A percentile compares a stretch with the other conserved stretches of the same genome.
These are phyloP conservation scores for Platerodrilus igneus DNA, from an alignment of 2,888 invertebrate species.

Conservation along the genomic window DNA sequence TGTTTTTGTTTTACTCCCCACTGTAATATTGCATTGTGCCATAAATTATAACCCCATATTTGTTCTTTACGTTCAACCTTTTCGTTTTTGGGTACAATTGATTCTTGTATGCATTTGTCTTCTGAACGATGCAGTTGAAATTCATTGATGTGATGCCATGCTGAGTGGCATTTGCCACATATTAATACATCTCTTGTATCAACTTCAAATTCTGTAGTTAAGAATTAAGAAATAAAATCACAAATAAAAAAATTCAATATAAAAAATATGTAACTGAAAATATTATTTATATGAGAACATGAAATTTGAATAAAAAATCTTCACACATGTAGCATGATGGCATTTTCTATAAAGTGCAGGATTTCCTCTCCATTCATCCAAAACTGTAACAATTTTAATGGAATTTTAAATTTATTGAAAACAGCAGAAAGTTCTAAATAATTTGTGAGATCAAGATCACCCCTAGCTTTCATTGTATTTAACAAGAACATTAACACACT, in stretches of 20 bases:
- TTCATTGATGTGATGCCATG: slow-evolving; percentile 74
- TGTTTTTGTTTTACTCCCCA: slow-evolving; percentile 51
- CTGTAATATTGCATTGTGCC: slow-evolving; percentile 64
- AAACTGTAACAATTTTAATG: too few species aligned
- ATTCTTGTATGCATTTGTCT: slow-evolving; percentile 58
- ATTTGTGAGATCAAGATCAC: too few species aligned
- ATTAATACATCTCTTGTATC: slow-evolving; percentile 72
- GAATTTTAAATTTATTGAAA: too few species aligned
- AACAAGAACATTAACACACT: too few species aligned
- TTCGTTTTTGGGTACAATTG: slow-evolving; percentile 58
- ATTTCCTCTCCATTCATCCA: too few species aligned
- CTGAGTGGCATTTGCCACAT: slow-evolving; percentile 77
- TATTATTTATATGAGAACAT: too few species aligned
- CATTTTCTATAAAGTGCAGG: too few species aligned
- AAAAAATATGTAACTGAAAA: neutral
- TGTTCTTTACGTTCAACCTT: slow-evolving; percentile 75
- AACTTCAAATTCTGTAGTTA: slow-evolving; percentile 64
- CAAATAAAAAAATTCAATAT: neutral
- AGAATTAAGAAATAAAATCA: too few species aligned
- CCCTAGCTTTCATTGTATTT: too few species aligned
- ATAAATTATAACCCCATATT: slow-evolving; percentile 79
- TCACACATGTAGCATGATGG: too few species aligned
- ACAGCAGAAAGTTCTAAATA: too few species aligned
- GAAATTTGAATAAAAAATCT: too few species aligned
- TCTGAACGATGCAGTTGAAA: slow-evolving; percentile 67